Percentiles rank a stretch among this genome's conserved stretches.
Evolutionary conservation across 2,888 invertebrate genomes (phyloP).

Genomic region (Agrenia bidenticulata): DNA sequence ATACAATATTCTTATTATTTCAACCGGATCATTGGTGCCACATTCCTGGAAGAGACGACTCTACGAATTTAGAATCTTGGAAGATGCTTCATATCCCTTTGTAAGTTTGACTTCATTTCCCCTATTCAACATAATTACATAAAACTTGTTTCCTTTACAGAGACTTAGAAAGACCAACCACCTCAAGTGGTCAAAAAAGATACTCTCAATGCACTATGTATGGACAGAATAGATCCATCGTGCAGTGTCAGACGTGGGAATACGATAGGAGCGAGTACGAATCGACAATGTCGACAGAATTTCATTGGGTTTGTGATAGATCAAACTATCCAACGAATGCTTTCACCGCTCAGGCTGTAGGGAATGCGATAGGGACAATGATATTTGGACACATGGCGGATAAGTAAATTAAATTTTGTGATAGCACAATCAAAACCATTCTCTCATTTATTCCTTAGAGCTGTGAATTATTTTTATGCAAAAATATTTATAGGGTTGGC

Average conservation of each 20-base stretch:
- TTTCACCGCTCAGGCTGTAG: slow-evolving; percentile 56
- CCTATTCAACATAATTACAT: too few relatives aligned
- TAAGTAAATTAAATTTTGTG: slow-evolving; percentile 23
- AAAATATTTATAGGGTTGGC: slow-evolving; percentile 57
- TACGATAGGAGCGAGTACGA: slow-evolving; percentile 62
- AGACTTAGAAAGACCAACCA: slow-evolving; percentile 13
- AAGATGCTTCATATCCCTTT: slow-evolving; percentile 61
- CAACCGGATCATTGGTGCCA: slow-evolving; percentile 64
- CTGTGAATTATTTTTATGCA: too few relatives aligned
- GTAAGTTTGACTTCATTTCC: slow-evolving; percentile 55
- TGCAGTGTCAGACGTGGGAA: slow-evolving; percentile 60
- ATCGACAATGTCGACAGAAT: slow-evolving; percentile 60
- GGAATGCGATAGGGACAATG: slow-evolving; percentile 39
- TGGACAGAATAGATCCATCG: slow-evolving; percentile 10
- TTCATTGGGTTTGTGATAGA: slow-evolving; percentile 64
- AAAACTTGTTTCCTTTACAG: too few relatives aligned
- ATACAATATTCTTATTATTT: slow-evolving; percentile 61
- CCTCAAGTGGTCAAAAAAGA: slow-evolving; percentile 25
- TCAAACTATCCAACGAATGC: slow-evolving; percentile 62
- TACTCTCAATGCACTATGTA: slow-evolving; percentile 44
- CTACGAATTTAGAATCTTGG: slow-evolving; percentile 61
- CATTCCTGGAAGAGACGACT: slow-evolving; percentile 60
- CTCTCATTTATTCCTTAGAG: too few relatives aligned
- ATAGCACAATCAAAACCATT: too few relatives aligned
- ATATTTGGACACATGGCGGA: slow-evolving; percentile 42